Evolutionary conservation across 2,888 invertebrate species (phyloP).

Genomic region (Heterodera filipjevi): DNA sequence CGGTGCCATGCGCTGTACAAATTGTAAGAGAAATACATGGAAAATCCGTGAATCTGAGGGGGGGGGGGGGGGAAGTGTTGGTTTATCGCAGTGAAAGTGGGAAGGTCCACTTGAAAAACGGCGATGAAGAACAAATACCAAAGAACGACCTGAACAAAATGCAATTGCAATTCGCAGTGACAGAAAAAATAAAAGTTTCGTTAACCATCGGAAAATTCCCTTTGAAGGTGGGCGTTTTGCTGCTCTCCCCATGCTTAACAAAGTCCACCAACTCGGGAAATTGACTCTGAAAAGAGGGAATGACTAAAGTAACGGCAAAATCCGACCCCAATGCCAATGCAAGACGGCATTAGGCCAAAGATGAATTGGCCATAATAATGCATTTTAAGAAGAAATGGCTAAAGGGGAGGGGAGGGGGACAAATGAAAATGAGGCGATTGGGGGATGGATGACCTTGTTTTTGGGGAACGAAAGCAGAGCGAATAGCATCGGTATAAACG

Average conservation of each 20-base stretch:
- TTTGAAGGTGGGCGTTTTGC: constrained; percentile 61
- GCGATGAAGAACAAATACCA: constrained; percentile 64
- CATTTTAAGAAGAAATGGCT: constrained; percentile 53
- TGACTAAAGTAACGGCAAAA: not conserved
- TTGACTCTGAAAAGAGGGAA: constrained; percentile 44
- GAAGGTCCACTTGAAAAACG: constrained; percentile 6
- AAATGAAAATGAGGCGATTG: not conserved
- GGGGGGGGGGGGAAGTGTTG: no score
- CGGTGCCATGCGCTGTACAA: constrained; percentile 7
- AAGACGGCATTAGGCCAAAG: constrained; percentile 44
- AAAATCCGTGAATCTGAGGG: constrained; percentile 61
- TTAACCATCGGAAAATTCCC: constrained; percentile 62
- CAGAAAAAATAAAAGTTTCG: no score
- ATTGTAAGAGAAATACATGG: constrained; percentile 55
- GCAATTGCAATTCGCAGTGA: no score
- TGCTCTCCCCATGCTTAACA: constrained; percentile 51
- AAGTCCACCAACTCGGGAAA: constrained; percentile 60
- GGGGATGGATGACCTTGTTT: constrained; percentile 48
- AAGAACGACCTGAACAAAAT: constrained; percentile 28
- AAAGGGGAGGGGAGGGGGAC: constrained; percentile 15
- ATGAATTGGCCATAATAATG: constrained; percentile 60
- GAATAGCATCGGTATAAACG: constrained; percentile 55
- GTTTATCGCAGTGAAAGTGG: not conserved
- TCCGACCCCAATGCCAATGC: constrained; percentile 22
- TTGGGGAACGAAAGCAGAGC: constrained; percentile 54